phyloP scores from a whole-genome alignment of 2,113 vertebrate species.

The Gymnorhina tibicen region DNA sequence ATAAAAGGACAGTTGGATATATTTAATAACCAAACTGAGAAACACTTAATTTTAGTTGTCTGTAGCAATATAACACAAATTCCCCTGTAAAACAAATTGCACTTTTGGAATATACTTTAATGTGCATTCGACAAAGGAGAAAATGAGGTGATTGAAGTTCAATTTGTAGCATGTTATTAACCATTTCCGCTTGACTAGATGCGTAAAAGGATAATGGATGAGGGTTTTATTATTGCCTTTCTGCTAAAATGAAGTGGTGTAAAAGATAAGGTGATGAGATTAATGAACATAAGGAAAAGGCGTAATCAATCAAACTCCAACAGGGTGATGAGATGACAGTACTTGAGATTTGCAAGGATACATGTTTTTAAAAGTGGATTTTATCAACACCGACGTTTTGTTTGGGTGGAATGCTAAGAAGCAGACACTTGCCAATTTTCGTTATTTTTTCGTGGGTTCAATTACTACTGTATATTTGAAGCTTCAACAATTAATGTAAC shows the following conservation, averaged over 20 bases:
- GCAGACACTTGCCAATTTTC: background rate
- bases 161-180: conserved; percentile 99
- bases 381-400: conserved; percentile 27
- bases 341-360: conserved; percentile 75
- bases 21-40: conserved; percentile 81
- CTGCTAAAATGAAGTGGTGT: conserved; percentile 98
- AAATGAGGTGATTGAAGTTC: conserved; percentile 99
- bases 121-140: conserved; percentile 84
- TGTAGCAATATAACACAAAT: conserved; percentile 80
- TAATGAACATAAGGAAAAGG: conserved; percentile 96
- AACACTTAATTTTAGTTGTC: conserved; percentile 81
- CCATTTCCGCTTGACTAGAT: conserved; percentile 97
- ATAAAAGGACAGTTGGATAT: conserved; percentile 80
- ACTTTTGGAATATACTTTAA: conserved; percentile 82
- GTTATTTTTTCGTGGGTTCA: background rate
- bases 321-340: conserved; percentile 73
- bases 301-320: conserved; percentile 94
- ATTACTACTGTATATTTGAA: background rate
- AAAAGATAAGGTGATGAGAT: conserved; percentile 99
- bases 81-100: conserved; percentile 82
- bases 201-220: conserved; percentile 98
- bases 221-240: conserved; percentile 99
- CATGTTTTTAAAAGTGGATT: conserved; percentile 59
- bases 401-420: conserved; percentile 7
- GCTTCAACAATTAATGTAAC: background rate